phyloP scores from a whole-genome alignment of 2,113 vertebrate genomes.

The Lampris megalopsis region DNA sequence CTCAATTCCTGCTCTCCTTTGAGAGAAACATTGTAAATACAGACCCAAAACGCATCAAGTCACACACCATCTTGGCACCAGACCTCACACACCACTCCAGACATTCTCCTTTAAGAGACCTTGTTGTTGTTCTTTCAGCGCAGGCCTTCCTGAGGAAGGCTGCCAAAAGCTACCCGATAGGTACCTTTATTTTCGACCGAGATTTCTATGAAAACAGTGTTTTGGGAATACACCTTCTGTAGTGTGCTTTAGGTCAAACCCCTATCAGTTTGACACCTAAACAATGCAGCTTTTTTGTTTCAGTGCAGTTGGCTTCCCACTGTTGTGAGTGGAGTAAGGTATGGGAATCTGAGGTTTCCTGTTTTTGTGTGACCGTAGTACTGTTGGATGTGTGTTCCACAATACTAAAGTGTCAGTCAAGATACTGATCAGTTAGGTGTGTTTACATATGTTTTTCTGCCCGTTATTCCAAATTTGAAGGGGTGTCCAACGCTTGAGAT shows the following conservation, averaged over 20 bases:
- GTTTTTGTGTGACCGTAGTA: slow-evolving; percentile 61
- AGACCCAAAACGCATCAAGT: not conserved
- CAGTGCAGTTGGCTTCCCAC: slow-evolving; percentile 35
- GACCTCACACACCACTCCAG: slow-evolving; percentile 32
- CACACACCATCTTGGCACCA: slow-evolving; percentile 37
- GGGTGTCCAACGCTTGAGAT: not conserved
- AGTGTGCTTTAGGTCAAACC: slow-evolving; percentile 31
- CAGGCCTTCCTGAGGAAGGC: slow-evolving; percentile 2
- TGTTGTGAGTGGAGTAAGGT: slow-evolving; percentile 45
- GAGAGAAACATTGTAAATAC: slow-evolving; percentile 22
- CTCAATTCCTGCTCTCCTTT: slow-evolving; percentile 26
- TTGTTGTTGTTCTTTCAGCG: slow-evolving; percentile 28
- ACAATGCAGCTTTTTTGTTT: slow-evolving; percentile 56
- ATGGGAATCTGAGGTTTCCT: slow-evolving; percentile 67
- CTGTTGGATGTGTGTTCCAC: slow-evolving; percentile 52
- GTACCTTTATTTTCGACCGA: slow-evolving; percentile 31
- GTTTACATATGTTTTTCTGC: slow-evolving; percentile 15
- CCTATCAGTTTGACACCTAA: slow-evolving; percentile 19
- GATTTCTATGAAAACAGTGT: slow-evolving; percentile 47
- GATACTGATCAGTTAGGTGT: slow-evolving; percentile 28
- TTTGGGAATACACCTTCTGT: slow-evolving; percentile 47
- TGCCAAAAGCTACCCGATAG: slow-evolving; percentile 29
- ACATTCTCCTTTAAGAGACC: slow-evolving; percentile 52
- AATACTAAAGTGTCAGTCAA: slow-evolving; percentile 39
- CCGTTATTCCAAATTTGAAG: not conserved